These are phyloP conservation scores for Caenorhabditis doughertyi DNA, from an alignment of 2,888 invertebrate species.

Conservation along the genomic window DNA sequence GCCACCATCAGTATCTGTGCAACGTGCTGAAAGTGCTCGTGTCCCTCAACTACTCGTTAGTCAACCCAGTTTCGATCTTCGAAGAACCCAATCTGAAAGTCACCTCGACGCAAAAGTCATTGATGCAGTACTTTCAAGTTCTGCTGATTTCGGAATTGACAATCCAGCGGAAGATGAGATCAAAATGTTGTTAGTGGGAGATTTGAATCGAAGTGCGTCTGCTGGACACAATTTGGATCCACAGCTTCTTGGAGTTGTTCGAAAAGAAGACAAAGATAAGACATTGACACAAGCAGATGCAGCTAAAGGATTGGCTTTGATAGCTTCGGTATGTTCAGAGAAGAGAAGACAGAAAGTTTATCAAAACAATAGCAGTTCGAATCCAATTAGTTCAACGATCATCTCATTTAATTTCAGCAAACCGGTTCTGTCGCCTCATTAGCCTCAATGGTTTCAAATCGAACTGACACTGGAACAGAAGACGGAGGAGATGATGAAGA, in stretches of 20 bases:
- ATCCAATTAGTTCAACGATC: not conserved
- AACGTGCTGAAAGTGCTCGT: constrained; percentile 74
- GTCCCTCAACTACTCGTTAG: constrained; percentile 75
- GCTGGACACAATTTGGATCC: constrained; percentile 29
- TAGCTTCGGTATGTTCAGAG: constrained; percentile 27
- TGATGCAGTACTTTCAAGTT: constrained; percentile 55
- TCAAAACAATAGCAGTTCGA: constrained; percentile 1
- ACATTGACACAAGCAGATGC: constrained; percentile 65
- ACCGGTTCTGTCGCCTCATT: constrained; percentile 67
- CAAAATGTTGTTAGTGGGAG: constrained; percentile 54
- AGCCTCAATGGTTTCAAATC: constrained; percentile 58
- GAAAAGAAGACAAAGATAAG: constrained; percentile 61
- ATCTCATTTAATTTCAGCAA: constrained; percentile 43
- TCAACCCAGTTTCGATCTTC: constrained; percentile 72
- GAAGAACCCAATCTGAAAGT: constrained; percentile 67
- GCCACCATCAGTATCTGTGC: constrained; percentile 55
- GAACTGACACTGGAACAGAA: constrained; percentile 64
- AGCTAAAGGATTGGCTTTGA: constrained; percentile 49
- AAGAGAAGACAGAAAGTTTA: constrained; percentile 14
- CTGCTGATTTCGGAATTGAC: constrained; percentile 45
- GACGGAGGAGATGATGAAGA: constrained; percentile 56
- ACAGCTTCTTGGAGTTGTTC: constrained; percentile 26
- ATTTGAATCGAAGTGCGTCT: constrained; percentile 43
- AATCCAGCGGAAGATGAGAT: constrained; percentile 58
- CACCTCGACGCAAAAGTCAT: constrained; percentile 61